Evolutionary conservation across 2,113 vertebrate genomes (phyloP).

Genomic region (Columbina picui): DNA sequence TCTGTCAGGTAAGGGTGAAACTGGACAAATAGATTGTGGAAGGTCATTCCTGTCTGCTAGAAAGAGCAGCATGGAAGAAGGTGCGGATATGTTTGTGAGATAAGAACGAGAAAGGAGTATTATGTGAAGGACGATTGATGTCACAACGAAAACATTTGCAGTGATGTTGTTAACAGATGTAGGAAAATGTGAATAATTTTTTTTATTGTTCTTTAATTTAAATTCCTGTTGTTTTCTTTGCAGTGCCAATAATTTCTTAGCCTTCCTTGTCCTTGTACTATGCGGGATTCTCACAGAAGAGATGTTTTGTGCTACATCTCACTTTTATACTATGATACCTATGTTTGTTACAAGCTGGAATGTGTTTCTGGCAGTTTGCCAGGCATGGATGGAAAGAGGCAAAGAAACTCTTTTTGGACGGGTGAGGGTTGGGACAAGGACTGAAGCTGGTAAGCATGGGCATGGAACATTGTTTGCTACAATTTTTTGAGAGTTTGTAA

Average conservation of each 20-base stretch:
- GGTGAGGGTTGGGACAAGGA: background rate
- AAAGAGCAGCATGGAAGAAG: background rate
- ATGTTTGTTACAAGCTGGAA: background rate
- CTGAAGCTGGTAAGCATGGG: background rate
- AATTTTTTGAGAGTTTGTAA: slow-evolving; percentile 43
- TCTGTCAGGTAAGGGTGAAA: background rate
- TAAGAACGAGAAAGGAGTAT: slow-evolving; percentile 23
- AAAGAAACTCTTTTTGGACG: background rate
- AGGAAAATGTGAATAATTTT: slow-evolving; percentile 39
- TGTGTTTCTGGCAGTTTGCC: background rate
- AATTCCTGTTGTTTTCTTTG: slow-evolving; percentile 48
- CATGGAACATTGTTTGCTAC: slow-evolving; percentile 20
- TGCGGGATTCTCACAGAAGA: background rate
- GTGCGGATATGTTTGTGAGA: slow-evolving; percentile 19
- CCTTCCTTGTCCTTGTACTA: background rate
- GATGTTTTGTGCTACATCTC: background rate
- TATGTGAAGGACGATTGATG: slow-evolving; percentile 31
- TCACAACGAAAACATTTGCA: slow-evolving; percentile 43
- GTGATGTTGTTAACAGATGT: slow-evolving; percentile 55
- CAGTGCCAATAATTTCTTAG: slow-evolving; percentile 22
- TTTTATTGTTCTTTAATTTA: slow-evolving; percentile 29
- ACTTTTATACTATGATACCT: background rate
- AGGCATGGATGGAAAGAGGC: background rate
- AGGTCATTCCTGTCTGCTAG: background rate
- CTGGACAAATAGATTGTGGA: background rate